Conservation (phyloP, 2,113 vertebrate genomes). For the Emberiza fucata region DNA sequence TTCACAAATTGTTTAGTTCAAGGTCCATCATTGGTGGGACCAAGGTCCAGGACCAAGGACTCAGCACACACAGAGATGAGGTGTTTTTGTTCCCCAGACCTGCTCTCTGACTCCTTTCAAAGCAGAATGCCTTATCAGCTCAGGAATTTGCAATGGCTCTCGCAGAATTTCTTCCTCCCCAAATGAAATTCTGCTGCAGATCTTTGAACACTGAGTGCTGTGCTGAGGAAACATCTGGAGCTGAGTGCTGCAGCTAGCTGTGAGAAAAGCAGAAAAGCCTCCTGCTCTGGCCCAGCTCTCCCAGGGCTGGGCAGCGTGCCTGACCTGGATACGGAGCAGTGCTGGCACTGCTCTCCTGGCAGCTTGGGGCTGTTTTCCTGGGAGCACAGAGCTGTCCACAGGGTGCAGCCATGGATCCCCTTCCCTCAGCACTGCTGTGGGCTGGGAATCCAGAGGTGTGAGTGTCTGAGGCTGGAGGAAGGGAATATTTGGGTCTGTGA, state of each 20-base stretch:
- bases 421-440: neutral
- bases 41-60: neutral
- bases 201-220: neutral
- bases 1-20: neutral
- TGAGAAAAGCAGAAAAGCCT: conserved; percentile 6
- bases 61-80: neutral
- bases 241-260: neutral
- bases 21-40: neutral
- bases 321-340: neutral
- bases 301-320: neutral
- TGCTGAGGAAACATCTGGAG: conserved; percentile 2
- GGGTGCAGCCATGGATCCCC: neutral
- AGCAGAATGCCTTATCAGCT: neutral
- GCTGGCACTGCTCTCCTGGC: neutral
- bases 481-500: neutral
- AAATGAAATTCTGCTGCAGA: neutral
- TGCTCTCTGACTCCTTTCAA: neutral
- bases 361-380: neutral
- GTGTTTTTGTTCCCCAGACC: neutral
- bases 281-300: neutral
- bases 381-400: neutral
- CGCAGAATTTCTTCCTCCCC: neutral
- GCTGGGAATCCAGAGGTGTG: neutral
- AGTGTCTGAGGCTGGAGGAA: neutral
- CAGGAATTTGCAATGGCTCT: neutral